Base-by-base conservation (phyloP, 2,888 invertebrate species). In the Zhengitettix transpicula region DNA sequence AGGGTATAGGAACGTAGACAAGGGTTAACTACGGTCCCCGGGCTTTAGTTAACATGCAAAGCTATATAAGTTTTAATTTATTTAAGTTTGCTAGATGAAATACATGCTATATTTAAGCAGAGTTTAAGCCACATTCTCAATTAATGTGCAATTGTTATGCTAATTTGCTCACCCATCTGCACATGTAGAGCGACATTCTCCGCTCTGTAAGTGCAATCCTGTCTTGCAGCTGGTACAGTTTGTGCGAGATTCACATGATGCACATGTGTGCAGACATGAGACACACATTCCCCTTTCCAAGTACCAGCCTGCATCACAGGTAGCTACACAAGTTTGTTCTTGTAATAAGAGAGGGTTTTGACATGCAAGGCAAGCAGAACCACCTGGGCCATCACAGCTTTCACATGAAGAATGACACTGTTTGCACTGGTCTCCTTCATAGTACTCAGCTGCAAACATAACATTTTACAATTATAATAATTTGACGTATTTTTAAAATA, bases 191-290 rank as follows among this genome's bases (percentile, higher is more conserved):
- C 85, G 77, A 71, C 92, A 92, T 63, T 87, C 85, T 42, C 90
- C 90, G 63, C 87, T 87, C 73, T 91, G 89, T 57, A 92, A 75
- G 67, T 87, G 81, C 66, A 90, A 75, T 1, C 87, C 83, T 58
- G 81, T 80, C n/a, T 81, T 79, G 69, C 92, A 92, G 40, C 82
- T 77, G 0, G 88, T 89, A 70, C 91, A 92, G 71, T 89, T 89
- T 60, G 85, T 78, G 58, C 88, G 80, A 1, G 89, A 85, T 7
- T 83, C 82, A 71, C 90, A 91, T 56, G 82, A 81, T 0, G 81
- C 77, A 71, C 90, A 91, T 5, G 88, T 86, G 71, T 88, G 86
- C 65, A 88, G 74, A 69, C 93, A 93, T 3, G 84, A 85, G 47
- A 84, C 80, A 69, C 92, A 93, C 1, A 80, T 78, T 1, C 83